These are phyloP conservation scores for Nymphicus hollandicus DNA, from an alignment of 2,113 vertebrate species.

Conservation along the genomic window DNA sequence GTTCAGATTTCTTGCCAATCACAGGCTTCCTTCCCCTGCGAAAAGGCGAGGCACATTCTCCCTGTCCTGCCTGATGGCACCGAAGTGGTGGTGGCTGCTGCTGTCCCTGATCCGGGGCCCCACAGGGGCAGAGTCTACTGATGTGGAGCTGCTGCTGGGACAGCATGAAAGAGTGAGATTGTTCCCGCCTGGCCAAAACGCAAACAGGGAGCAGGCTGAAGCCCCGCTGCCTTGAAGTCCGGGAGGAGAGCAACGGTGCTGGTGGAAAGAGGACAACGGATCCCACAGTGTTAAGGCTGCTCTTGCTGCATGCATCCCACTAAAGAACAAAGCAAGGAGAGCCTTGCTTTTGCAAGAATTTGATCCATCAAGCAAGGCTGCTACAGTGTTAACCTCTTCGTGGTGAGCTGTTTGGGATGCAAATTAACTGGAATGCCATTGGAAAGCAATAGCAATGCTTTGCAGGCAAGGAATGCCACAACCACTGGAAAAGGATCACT, in stretches of 20 bases:
- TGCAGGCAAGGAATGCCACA: not conserved
- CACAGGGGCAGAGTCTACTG: not conserved
- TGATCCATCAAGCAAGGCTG: conserved; percentile 22
- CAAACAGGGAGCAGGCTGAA: not conserved
- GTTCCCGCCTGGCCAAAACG: not conserved
- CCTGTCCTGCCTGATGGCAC: not conserved
- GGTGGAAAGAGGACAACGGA: not conserved
- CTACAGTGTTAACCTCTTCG: not conserved
- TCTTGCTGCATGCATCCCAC: conserved; percentile 1
- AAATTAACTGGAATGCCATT: not conserved
- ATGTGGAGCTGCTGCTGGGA: conserved; percentile 9
- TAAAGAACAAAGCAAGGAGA: conserved; percentile 59
- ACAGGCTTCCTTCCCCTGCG: not conserved
- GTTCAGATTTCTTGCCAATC: not conserved
- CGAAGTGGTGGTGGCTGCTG: not conserved
- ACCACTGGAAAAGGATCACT: not conserved
- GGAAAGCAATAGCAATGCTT: not conserved
- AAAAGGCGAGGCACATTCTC: not conserved
- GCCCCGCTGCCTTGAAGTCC: not conserved
- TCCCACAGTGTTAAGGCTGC: not conserved
- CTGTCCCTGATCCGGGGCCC: not conserved
- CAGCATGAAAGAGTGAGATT: not conserved
- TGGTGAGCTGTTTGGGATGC: not conserved
- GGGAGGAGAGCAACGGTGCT: not conserved
- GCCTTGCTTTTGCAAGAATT: conserved; percentile 27